Conservation (phyloP, 2,113 vertebrate genomes). For the Tringa solitaria region DNA sequence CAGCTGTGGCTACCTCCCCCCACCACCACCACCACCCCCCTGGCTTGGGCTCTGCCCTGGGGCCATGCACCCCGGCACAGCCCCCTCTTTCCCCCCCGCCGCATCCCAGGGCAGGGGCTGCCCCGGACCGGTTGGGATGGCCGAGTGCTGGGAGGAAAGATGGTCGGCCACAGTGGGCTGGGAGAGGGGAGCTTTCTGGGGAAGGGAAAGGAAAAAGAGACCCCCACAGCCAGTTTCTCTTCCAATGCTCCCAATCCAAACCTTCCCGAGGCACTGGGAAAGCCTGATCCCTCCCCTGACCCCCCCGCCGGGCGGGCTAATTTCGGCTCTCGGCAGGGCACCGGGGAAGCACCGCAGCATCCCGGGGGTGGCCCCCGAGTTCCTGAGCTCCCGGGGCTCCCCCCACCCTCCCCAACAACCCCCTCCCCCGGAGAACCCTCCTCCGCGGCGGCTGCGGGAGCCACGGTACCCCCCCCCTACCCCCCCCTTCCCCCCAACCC, state of each 20-base stretch:
- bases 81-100: neutral
- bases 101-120: neutral
- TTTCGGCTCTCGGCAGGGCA: neutral
- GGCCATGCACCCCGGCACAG: neutral
- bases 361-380: neutral
- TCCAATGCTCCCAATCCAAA: neutral
- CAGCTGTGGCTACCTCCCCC: neutral
- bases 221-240: neutral
- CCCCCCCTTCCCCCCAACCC: no score
- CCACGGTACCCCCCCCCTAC: neutral
- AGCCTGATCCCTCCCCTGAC: neutral
- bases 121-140: neutral
- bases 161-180: neutral
- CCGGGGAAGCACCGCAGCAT: neutral
- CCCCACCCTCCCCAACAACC: no score
- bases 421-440: neutral
- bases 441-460: neutral
- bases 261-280: neutral
- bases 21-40: neutral
- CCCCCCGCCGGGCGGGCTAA: neutral
- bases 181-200: neutral
- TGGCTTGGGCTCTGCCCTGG: neutral
- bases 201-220: neutral
- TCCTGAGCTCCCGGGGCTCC: neutral
- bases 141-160: neutral